Conservation (phyloP, 2,888 invertebrate species). For the Cheilosia grossa region DNA sequence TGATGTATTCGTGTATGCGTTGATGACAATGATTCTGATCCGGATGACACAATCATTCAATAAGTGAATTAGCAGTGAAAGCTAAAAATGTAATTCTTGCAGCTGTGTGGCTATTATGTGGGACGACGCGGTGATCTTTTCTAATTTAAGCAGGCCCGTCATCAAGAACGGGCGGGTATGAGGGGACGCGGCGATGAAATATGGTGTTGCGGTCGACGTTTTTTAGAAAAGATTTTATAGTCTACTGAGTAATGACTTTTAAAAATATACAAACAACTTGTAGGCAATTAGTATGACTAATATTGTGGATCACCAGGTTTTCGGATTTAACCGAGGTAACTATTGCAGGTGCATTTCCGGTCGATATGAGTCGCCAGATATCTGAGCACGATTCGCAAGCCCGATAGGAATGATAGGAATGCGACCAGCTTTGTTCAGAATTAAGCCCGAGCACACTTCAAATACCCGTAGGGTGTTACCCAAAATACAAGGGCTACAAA, state of each 20-base stretch:
- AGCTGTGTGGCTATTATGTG: constrained; percentile 2
- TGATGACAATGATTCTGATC: constrained; percentile 70
- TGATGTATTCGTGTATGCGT: constrained; percentile 43
- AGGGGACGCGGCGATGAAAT: constrained; percentile 3
- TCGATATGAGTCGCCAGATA: too few relatives aligned
- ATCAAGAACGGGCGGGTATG: too few relatives aligned
- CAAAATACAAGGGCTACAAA: too few relatives aligned
- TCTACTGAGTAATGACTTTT: not conserved
- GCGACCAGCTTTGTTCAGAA: too few relatives aligned
- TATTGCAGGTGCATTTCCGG: too few relatives aligned
- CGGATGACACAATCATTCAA: constrained; percentile 75
- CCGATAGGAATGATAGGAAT: too few relatives aligned
- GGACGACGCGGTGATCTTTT: constrained; percentile 15
- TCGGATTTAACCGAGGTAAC: too few relatives aligned
- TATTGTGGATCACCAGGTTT: not conserved
- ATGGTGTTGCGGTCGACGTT: not conserved
- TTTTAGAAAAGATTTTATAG: not conserved
- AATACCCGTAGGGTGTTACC: too few relatives aligned
- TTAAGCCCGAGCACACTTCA: too few relatives aligned
- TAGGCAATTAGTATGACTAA: not conserved
- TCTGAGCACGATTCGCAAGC: too few relatives aligned
- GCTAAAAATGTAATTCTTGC: constrained; percentile 35
- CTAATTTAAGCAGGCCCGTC: constrained; percentile 27
- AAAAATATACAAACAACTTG: not conserved
- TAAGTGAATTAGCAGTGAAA: constrained; percentile 68